A percentile compares a stretch with the other conserved stretches of the same genome.
Evolutionary conservation across 2,113 vertebrate genomes (phyloP).

Genomic region (Sapajus apella): DNA sequence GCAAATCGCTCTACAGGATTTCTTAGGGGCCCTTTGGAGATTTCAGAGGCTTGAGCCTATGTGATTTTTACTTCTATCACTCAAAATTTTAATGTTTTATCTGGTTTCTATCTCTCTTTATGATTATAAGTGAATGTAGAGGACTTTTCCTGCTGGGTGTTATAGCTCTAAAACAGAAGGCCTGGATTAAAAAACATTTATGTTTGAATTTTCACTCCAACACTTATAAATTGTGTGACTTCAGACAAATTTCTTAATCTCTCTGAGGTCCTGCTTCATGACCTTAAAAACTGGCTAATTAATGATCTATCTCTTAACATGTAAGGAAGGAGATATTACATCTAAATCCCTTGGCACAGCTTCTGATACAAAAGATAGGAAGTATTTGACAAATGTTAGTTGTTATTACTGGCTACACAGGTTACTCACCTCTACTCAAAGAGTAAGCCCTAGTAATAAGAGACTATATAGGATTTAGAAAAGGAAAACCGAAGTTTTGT

Average conservation of each 20-base stretch:
- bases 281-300: constrained; percentile 1
- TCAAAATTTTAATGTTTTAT: constrained; percentile 2
- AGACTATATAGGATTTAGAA: not conserved
- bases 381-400: not conserved
- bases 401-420: not conserved
- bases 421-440: not conserved
- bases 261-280: constrained; percentile 1
- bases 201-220: not conserved
- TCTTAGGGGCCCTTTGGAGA: not conserved
- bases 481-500: not conserved
- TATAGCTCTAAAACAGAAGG: not conserved
- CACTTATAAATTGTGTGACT: not conserved
- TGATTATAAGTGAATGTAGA: not conserved
- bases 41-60: not conserved
- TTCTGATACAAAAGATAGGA: not conserved
- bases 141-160: constrained; percentile 3
- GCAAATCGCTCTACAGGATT: not conserved
- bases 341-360: not conserved
- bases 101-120: not conserved
- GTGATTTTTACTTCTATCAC: constrained; percentile 10
- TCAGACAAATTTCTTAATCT: not conserved
- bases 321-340: not conserved
- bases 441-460: not conserved
- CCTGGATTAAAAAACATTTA: not conserved
- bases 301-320: not conserved